Evolutionary conservation across 2,113 vertebrate genomes (phyloP).

Genomic region (Pelmatolapia mariae): DNA sequence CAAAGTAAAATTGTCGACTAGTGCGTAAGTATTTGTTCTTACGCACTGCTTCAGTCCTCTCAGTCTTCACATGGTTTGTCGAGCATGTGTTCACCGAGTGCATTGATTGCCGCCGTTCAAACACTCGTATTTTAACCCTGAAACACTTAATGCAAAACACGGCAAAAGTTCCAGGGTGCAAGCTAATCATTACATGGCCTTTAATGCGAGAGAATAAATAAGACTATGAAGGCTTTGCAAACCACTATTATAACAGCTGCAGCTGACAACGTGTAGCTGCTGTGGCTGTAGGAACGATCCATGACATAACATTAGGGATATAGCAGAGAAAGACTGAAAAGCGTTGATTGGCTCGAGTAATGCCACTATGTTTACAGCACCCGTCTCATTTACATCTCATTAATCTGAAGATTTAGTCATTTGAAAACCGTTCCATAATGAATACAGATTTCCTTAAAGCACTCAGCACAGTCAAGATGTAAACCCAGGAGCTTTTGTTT

Average conservation of each 20-base stretch:
- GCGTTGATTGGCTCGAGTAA: neutral
- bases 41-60: neutral
- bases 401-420: neutral
- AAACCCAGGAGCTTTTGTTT: neutral
- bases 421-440: neutral
- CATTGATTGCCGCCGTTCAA: neutral
- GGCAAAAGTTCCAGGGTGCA: neutral
- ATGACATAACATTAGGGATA: neutral
- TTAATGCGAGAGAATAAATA: neutral
- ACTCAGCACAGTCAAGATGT: neutral
- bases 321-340: neutral
- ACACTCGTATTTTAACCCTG: neutral
- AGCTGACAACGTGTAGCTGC: neutral
- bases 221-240: neutral
- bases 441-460: neutral
- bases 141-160: neutral
- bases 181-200: neutral
- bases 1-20: neutral
- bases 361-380: neutral
- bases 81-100: neutral
- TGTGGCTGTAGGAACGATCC: neutral
- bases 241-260: neutral
- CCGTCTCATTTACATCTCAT: neutral
- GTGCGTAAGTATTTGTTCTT: neutral
- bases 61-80: neutral